Conservation (phyloP, 1,140 invertebrate species). For the Meteorus sp. region DNA sequence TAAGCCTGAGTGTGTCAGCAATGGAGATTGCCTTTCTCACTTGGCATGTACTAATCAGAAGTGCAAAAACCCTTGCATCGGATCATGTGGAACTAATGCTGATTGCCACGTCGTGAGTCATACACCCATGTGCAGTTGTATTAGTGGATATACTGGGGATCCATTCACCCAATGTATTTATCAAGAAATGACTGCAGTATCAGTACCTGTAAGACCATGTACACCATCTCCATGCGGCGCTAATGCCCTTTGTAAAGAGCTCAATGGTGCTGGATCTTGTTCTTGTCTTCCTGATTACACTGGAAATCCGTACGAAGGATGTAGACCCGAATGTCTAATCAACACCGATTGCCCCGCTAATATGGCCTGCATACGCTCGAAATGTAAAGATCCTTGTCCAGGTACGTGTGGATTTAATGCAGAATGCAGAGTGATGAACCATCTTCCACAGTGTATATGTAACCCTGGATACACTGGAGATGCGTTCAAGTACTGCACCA, state of each 20-base stretch:
- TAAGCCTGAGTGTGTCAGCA: conserved; percentile 55
- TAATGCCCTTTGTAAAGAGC: conserved; percentile 71
- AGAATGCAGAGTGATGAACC: conserved; percentile 58
- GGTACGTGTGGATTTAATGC: conserved; percentile 62
- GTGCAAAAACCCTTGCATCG: conserved; percentile 57
- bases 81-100: conserved; percentile 66
- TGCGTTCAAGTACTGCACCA: conserved; percentile 50
- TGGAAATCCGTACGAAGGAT: conserved; percentile 75
- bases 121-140: conserved; percentile 68
- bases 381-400: conserved; percentile 62
- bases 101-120: conserved; percentile 68
- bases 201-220: conserved; percentile 57
- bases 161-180: conserved; percentile 60
- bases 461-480: conserved; percentile 57
- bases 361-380: conserved; percentile 59
- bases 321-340: conserved; percentile 59
- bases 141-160: conserved; percentile 69
- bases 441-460: conserved; percentile 59
- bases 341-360: conserved; percentile 60
- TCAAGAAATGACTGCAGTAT: conserved; percentile 20
- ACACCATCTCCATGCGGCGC: conserved; percentile 71
- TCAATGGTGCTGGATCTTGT: conserved; percentile 68
- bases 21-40: conserved; percentile 56
- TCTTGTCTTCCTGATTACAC: conserved; percentile 67
- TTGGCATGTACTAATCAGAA: conserved; percentile 55